Percentiles rank a stretch among this genome's conserved stretches.
These are phyloP conservation scores for Anableps anableps DNA, from an alignment of 2,797 vertebrate species.

Conservation along the genomic window DNA sequence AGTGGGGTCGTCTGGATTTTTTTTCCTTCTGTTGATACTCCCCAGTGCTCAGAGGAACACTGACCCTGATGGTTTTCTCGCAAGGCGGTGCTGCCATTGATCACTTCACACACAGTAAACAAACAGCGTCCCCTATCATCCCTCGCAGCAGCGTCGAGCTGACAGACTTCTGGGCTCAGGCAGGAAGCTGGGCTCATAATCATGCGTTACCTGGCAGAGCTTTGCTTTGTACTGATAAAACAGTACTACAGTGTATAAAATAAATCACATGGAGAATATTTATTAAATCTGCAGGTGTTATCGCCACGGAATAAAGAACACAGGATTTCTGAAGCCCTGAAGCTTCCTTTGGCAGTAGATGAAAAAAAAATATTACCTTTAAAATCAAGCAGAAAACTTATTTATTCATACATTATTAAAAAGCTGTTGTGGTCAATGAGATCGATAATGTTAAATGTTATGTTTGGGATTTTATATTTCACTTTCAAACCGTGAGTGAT, in stretches of 20 bases:
- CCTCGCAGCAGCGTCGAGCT: conserved; percentile 22
- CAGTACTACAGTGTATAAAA: conserved; percentile 39
- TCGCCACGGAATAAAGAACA: conserved; percentile 32
- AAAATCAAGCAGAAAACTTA: not conserved
- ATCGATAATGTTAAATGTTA: conserved; percentile 6
- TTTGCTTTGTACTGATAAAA: conserved; percentile 62
- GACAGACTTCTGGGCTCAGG: conserved; percentile 32
- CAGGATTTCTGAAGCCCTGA: conserved; percentile 18
- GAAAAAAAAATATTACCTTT: conserved; percentile 35
- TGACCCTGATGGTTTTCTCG: conserved; percentile 51
- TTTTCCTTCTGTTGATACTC: conserved; percentile 34
- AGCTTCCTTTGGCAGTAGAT: conserved; percentile 21
- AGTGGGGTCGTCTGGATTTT: conserved; percentile 43
- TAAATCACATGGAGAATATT: conserved; percentile 54
- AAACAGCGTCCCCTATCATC: conserved; percentile 47
- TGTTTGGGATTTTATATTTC: conserved; percentile 1
- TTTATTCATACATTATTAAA: conserved; percentile 23
- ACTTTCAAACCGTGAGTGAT: not conserved
- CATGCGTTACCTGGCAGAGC: conserved; percentile 33
- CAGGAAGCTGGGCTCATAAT: conserved; percentile 31
- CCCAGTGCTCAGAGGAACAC: conserved; percentile 36
- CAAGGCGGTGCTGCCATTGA: conserved; percentile 51
- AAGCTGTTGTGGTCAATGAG: conserved; percentile 11
- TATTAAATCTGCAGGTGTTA: conserved; percentile 51
- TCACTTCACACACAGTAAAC: conserved; percentile 58